Conservation (phyloP, 2,888 invertebrate species). For the Netelia virgata region DNA sequence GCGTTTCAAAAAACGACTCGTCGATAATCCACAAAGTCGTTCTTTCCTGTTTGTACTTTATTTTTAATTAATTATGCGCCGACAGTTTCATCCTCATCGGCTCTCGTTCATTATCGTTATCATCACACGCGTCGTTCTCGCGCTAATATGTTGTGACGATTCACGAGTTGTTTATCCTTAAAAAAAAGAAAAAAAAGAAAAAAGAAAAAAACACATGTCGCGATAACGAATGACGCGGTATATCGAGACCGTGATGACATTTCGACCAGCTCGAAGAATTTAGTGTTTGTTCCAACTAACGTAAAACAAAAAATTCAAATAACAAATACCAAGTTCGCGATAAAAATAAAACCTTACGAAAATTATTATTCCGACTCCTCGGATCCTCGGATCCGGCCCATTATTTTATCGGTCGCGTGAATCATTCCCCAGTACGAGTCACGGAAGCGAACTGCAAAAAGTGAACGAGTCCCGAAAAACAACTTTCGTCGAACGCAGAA, state of each 20-base stretch:
- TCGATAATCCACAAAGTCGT: neutral
- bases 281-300: no score
- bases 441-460: constrained; percentile 11
- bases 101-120: neutral
- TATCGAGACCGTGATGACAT: neutral
- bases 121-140: neutral
- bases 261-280: no score
- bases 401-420: neutral
- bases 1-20: neutral
- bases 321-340: no score
- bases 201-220: neutral
- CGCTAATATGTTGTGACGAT: neutral
- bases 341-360: no score
- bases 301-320: no score
- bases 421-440: neutral
- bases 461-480: constrained; percentile 36
- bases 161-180: neutral
- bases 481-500: constrained; percentile 54
- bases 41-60: neutral
- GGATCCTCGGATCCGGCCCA: no score
- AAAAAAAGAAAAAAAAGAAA: neutral
- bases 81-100: neutral
- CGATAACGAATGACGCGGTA: neutral
- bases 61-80: neutral
- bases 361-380: no score